phyloP scores from a whole-genome alignment of 2,113 vertebrate genomes.

The Naja naja region DNA sequence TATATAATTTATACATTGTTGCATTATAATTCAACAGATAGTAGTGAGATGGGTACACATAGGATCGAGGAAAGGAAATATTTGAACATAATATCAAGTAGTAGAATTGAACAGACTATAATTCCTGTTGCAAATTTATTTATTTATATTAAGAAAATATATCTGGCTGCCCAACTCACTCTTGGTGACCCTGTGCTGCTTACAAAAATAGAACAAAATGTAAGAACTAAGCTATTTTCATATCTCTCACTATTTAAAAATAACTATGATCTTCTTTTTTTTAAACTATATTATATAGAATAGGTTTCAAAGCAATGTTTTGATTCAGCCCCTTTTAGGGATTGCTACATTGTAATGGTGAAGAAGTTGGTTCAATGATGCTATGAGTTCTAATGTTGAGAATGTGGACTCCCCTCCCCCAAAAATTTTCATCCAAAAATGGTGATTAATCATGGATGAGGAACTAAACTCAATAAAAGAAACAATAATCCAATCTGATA shows the following conservation, averaged over 20 bases:
- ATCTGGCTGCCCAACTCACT: background rate
- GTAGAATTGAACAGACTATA: background rate
- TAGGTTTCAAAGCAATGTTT: background rate
- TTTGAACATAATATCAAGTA: background rate
- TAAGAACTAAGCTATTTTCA: background rate
- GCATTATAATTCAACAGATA: background rate
- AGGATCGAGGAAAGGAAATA: background rate
- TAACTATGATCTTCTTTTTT: background rate
- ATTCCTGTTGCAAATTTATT: background rate
- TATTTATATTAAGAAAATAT: background rate
- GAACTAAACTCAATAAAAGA: background rate
- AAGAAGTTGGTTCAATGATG: background rate
- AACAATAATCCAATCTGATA: background rate
- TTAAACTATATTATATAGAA: background rate
- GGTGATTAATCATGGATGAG: background rate
- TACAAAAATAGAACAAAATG: background rate
- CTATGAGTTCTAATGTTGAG: background rate
- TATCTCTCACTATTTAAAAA: background rate
- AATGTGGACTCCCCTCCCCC: background rate
- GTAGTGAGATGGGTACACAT: background rate
- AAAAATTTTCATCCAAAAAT: background rate
- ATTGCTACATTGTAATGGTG: background rate
- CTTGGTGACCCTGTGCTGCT: background rate
- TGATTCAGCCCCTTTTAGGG: background rate
- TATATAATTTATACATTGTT: background rate